Conservation (phyloP, 2,888 invertebrate genomes). For the Erannis defoliaria region DNA sequence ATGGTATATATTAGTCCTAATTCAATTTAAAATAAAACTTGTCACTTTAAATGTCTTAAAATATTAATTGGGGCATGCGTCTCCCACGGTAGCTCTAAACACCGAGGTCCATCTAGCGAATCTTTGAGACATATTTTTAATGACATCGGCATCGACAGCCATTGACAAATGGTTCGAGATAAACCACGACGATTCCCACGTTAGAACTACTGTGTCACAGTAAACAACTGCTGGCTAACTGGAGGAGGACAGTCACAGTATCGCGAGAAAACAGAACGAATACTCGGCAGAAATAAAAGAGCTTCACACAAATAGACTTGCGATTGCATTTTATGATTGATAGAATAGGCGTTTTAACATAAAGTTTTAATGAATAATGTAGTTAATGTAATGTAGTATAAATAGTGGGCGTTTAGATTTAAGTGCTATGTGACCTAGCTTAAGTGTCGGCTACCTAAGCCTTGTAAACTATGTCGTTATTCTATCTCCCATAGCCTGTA, state of each 20-base stretch:
- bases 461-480: too few relatives aligned
- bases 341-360: too few relatives aligned
- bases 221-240: slow-evolving; percentile 13
- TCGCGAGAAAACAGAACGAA: slow-evolving; percentile 16
- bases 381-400: too few relatives aligned
- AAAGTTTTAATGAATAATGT: too few relatives aligned
- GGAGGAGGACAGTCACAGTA: background rate
- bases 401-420: too few relatives aligned
- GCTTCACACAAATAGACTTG: background rate
- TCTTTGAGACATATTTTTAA: slow-evolving; percentile 33
- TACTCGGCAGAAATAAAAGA: background rate
- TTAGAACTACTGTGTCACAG: slow-evolving; percentile 28
- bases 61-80: slow-evolving; percentile 5
- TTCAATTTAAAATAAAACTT: too few relatives aligned
- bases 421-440: too few relatives aligned
- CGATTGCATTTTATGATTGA: too few relatives aligned
- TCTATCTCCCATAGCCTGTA: too few relatives aligned
- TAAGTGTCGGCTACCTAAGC: too few relatives aligned
- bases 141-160: slow-evolving; percentile 18
- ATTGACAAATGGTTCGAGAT: slow-evolving; percentile 32
- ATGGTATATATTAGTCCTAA: too few relatives aligned
- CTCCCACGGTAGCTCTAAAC: slow-evolving; percentile 26
- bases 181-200: slow-evolving; percentile 31
- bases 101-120: slow-evolving; percentile 9
- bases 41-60: too few relatives aligned